A percentile compares a stretch with the other conserved stretches of the same genome.
Conservation (phyloP, 2,888 invertebrate species). For the Lithophane socia region DNA sequence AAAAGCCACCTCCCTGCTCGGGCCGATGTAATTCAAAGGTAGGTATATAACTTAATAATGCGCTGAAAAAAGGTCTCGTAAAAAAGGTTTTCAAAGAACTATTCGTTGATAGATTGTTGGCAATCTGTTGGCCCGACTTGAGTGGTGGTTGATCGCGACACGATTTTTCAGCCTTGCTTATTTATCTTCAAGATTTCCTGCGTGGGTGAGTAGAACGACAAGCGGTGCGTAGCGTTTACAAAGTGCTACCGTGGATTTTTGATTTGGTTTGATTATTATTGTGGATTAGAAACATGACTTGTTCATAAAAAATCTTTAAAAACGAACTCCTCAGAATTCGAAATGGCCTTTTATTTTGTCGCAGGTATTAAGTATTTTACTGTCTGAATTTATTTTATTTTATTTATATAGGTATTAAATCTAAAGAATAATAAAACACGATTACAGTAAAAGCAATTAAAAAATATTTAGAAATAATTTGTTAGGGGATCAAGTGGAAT, state of each 20-base stretch:
- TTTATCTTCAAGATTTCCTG: slow-evolving; percentile 51
- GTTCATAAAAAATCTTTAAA: neutral
- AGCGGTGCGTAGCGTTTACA: neutral
- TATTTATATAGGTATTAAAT: too few relatives aligned
- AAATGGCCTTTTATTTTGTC: too few relatives aligned
- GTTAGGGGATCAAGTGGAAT: too few relatives aligned
- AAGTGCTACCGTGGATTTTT: slow-evolving; percentile 13
- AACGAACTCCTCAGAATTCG: too few relatives aligned
- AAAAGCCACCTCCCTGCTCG: slow-evolving; percentile 33
- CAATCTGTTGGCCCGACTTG: slow-evolving; percentile 53
- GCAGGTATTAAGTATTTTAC: too few relatives aligned
- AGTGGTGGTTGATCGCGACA: slow-evolving; percentile 51
- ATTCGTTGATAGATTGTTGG: slow-evolving; percentile 58
- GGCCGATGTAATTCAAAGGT: slow-evolving; percentile 42
- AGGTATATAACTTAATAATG: slow-evolving; percentile 49
- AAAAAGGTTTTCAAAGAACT: slow-evolving; percentile 55
- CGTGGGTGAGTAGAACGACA: slow-evolving; percentile 13
- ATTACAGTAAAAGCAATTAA: too few relatives aligned
- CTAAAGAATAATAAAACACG: too few relatives aligned
- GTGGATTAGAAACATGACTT: neutral
- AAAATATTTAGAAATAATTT: too few relatives aligned
- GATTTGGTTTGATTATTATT: neutral
- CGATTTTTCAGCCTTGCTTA: slow-evolving; percentile 53
- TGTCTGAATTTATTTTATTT: too few relatives aligned
- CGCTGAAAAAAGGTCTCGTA: slow-evolving; percentile 48